Base-by-base conservation (phyloP, 2,797 vertebrate genomes). In the Brotula barbata region DNA sequence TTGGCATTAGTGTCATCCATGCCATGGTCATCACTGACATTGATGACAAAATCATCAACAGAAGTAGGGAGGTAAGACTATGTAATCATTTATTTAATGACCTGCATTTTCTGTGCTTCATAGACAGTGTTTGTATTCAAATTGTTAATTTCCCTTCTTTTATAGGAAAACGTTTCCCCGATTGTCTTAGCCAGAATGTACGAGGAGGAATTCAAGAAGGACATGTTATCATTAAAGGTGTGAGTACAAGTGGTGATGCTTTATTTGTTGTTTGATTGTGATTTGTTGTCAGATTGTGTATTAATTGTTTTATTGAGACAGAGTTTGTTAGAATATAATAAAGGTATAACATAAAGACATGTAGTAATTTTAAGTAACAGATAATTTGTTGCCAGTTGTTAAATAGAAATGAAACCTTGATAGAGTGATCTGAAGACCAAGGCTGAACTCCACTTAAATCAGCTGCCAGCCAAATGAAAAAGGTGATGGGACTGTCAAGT, bases 21-120 rank as follows among this genome's bases (percentile, higher is more conserved):
- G 96, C 93, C 17, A 97, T 99, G 95, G 96, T 96, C 15, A 92
- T 99, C 71, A 99, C 97, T 0, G 96, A 99, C 61, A 91, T 99
- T 33, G 96, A 99, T 56, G 95, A 99, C 72, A 98, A 98, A 76
- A 98, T 98, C 25, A 96, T 98, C 83, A 91, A 66, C 49, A 94
- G 93, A 80, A 88, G 94, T 41, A 75, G 23, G 45, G 94, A 98
- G 94, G 97, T 96, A 73, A 78, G 77, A 15, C 7, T 0, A 13
- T 12, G 1, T 3, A 1, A 19, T 15, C 7, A 14, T n/a, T n/a
- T n/a, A n/a, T n/a, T n/a, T n/a, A n/a, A 1, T 16, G 8, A 37
- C 25, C 4, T 14, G 34, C 34, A 3, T 14, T 6, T 36, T 36
- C 34, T 41, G 3, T 10, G 0, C n/a, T n/a, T 15, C 2, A 10